phyloP scores from a whole-genome alignment of 1,140 invertebrate genomes.

The Paracyclopina nana region DNA sequence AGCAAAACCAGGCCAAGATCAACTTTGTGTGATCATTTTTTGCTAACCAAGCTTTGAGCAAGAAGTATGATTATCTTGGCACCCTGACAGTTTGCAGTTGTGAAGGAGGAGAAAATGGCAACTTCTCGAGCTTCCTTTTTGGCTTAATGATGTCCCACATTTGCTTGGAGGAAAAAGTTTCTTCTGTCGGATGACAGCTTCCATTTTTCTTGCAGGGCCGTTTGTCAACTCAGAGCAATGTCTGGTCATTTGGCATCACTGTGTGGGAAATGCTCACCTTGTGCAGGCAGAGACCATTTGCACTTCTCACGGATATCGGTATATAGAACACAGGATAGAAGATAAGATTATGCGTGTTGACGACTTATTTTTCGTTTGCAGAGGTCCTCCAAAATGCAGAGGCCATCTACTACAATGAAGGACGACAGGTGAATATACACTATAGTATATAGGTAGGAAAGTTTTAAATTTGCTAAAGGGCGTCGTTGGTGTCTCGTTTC shows the following conservation, averaged over 20 bases:
- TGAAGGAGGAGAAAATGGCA: not conserved
- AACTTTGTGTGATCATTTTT: not conserved
- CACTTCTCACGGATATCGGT: not conserved
- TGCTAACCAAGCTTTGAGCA: not conserved
- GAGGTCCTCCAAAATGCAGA: constrained; percentile 12
- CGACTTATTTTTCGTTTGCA: no score
- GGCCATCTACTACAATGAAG: constrained; percentile 9
- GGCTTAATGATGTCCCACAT: not conserved
- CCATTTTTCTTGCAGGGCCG: constrained; percentile 37
- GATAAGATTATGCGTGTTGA: no score
- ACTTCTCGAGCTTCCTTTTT: not conserved
- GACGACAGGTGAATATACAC: constrained; percentile 1
- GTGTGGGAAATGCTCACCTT: constrained; percentile 54
- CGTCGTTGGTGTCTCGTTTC: not conserved
- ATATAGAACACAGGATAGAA: no score
- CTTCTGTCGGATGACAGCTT: no score
- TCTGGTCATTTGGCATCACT: constrained; percentile 56
- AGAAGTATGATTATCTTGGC: constrained; percentile 3
- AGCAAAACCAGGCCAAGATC: no score
- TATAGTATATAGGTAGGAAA: not conserved
- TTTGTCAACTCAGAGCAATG: constrained; percentile 45
- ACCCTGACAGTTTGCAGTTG: constrained; percentile 3
- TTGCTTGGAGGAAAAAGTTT: no score
- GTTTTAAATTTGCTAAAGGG: not conserved
- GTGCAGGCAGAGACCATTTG: constrained; percentile 41